Evolutionary conservation across 2,888 invertebrate genomes (phyloP).

Genomic region (Lamellibrachia satsuma): DNA sequence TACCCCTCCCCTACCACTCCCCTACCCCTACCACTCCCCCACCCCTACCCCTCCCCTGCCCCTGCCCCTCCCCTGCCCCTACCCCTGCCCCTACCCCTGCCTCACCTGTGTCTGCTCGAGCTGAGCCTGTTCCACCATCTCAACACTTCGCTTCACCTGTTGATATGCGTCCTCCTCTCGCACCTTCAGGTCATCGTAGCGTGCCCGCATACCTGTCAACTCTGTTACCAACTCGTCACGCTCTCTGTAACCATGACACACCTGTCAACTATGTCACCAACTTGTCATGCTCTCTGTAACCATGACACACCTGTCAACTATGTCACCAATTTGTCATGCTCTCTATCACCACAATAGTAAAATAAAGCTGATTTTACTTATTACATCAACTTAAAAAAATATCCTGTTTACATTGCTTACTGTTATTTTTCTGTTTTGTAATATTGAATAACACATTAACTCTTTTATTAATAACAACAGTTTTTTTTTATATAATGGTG

Average conservation of each 20-base stretch:
- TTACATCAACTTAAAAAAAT: too few species aligned
- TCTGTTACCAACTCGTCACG: constrained; percentile 60
- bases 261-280: background rate
- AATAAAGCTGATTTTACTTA: too few species aligned
- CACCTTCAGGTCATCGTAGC: constrained; percentile 52
- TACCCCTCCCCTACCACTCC: constrained; percentile 47
- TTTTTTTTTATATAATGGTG: too few species aligned
- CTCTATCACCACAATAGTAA: too few species aligned
- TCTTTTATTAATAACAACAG: too few species aligned
- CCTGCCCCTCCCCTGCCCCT: background rate
- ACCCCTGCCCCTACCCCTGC: background rate
- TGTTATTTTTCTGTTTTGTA: too few species aligned
- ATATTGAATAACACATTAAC: too few species aligned
- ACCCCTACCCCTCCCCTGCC: constrained; percentile 49
- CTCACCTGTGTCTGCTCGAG: constrained; percentile 62
- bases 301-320: background rate
- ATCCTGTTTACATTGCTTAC: too few species aligned
- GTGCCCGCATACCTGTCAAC: constrained; percentile 50
- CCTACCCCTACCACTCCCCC: constrained; percentile 52
- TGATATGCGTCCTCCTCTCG: constrained; percentile 61
- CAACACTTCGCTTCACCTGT: constrained; percentile 60
- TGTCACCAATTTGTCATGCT: too few species aligned
- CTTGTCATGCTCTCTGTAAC: constrained; percentile 54
- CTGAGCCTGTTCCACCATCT: constrained; percentile 63
- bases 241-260: constrained; percentile 45